These are phyloP conservation scores for Rhogogaster chlorosoma DNA, from an alignment of 2,888 invertebrate species.

Conservation along the genomic window DNA sequence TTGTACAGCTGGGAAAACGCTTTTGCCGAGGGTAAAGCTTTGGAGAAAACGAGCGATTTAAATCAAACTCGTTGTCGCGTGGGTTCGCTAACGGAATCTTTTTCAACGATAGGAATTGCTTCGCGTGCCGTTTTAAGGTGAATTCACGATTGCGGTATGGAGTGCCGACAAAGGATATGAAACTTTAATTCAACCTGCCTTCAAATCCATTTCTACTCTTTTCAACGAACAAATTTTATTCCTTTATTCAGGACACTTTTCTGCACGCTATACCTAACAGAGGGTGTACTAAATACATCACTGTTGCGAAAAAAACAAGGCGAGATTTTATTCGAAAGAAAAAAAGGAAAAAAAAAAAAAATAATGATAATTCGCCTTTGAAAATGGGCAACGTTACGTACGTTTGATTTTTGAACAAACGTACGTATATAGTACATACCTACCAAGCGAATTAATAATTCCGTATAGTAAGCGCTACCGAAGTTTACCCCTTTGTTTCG, in stretches of 20 bases:
- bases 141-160: constrained; percentile 6
- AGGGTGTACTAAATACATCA: neutral
- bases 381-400: neutral
- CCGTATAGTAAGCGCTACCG: neutral
- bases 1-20: constrained; percentile 17
- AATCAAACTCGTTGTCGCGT: constrained; percentile 29
- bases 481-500: constrained; percentile 25
- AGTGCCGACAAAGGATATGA: constrained; percentile 16
- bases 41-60: constrained; percentile 30
- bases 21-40: neutral
- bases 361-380: neutral
- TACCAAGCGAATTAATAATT: constrained; percentile 9
- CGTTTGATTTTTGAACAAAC: neutral
- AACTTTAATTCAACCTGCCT: neutral
- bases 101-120: constrained; percentile 13
- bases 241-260: neutral
- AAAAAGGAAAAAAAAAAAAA: neutral
- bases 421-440: neutral
- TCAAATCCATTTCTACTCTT: neutral
- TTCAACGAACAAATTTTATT: neutral
- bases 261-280: neutral
- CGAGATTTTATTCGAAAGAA: neutral
- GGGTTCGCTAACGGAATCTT: constrained; percentile 14
- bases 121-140: constrained; percentile 22
- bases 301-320: neutral